Evolutionary conservation across 2,888 invertebrate genomes (phyloP).

Genomic region (Scaptomyza caliginosa): DNA sequence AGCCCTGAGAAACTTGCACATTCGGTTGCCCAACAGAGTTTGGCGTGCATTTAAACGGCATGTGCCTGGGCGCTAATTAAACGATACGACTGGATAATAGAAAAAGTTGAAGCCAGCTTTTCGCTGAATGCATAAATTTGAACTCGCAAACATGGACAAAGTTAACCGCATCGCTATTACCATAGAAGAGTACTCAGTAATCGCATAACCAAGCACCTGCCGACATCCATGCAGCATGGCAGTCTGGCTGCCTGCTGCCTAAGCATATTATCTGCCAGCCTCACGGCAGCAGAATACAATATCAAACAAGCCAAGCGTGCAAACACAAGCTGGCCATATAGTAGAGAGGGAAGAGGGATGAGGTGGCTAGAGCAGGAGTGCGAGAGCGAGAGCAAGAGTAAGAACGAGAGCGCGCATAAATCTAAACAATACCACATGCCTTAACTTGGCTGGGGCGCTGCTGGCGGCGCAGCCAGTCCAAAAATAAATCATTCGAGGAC

Average conservation of each 20-base stretch:
- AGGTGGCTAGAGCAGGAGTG: background rate
- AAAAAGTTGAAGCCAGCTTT: slow-evolving; percentile 52
- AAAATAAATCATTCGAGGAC: slow-evolving; percentile 78
- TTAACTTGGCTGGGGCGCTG: slow-evolving; percentile 49
- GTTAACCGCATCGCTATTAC: slow-evolving; percentile 49
- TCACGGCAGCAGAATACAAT: slow-evolving; percentile 53
- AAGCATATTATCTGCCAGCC: slow-evolving; percentile 67
- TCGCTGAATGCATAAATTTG: slow-evolving; percentile 65
- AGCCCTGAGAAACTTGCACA: slow-evolving; percentile 34
- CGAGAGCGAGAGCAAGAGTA: slow-evolving; percentile 11
- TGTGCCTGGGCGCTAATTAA: slow-evolving; percentile 65
- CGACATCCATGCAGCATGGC: slow-evolving; percentile 22
- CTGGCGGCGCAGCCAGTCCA: slow-evolving; percentile 56
- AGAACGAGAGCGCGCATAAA: slow-evolving; percentile 56
- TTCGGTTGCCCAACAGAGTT: slow-evolving; percentile 13
- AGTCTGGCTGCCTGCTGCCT: slow-evolving; percentile 30
- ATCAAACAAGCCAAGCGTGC: slow-evolving; percentile 64
- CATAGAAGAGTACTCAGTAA: slow-evolving; percentile 30
- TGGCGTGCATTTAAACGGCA: slow-evolving; percentile 38
- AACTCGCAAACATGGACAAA: slow-evolving; percentile 36
- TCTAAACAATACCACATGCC: slow-evolving; percentile 73
- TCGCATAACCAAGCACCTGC: slow-evolving; percentile 31
- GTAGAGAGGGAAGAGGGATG: background rate
- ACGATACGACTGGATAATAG: slow-evolving; percentile 64
- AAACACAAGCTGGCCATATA: slow-evolving; percentile 55